These are phyloP conservation scores for Beaufortia kweichowensis DNA, from an alignment of 2,113 vertebrate genomes.

Conservation along the genomic window DNA sequence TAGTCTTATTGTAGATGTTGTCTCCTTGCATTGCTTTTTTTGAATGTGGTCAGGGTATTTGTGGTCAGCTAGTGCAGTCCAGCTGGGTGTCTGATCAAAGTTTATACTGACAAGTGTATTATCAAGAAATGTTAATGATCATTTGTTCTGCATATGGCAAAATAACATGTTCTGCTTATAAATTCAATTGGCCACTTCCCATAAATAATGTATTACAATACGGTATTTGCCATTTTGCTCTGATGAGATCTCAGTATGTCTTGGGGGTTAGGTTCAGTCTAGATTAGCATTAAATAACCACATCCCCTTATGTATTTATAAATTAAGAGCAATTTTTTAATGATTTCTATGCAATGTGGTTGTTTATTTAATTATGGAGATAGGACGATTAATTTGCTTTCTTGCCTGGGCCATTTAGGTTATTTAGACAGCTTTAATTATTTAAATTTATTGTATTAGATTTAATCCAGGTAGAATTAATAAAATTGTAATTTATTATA, in stretches of 20 bases:
- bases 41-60: not conserved
- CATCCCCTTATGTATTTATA: not conserved
- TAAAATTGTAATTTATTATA: constrained; percentile 59
- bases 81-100: no score
- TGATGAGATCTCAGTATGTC: not conserved
- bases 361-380: constrained; percentile 45
- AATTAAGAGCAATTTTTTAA: constrained; percentile 17
- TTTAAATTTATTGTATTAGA: constrained; percentile 52
- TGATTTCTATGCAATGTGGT: constrained; percentile 48
- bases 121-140: not conserved
- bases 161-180: not conserved
- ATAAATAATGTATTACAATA: not conserved
- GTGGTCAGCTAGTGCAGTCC: no score
- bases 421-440: constrained; percentile 54
- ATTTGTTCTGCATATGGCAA: constrained; percentile 4
- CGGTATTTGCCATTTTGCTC: no score
- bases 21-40: not conserved
- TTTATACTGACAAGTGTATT: not conserved
- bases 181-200: not conserved
- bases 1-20: no score
- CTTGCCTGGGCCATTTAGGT: constrained; percentile 54
- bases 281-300: not conserved
- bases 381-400: constrained; percentile 28
- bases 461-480: constrained; percentile 38
- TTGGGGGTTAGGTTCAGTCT: not conserved